phyloP scores from a whole-genome alignment of 2,888 invertebrate species.

The Aporophyla lueneburgensis region DNA sequence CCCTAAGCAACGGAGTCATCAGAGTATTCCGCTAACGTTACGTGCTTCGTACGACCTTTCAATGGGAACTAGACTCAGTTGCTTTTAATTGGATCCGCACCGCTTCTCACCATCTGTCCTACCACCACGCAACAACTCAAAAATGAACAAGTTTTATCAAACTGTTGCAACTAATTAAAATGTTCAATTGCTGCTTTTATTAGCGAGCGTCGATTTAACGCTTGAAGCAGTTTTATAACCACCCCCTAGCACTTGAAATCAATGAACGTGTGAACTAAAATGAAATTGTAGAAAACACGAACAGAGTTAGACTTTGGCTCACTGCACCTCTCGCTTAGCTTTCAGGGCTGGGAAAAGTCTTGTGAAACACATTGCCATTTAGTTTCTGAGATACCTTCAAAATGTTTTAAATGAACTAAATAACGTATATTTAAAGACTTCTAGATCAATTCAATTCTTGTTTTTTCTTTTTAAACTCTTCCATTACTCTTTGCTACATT shows the following conservation, averaged over 20 bases:
- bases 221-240: slow-evolving; percentile 36
- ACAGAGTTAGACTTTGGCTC: slow-evolving; percentile 24
- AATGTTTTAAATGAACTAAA: background rate
- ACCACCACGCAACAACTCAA: slow-evolving; percentile 71
- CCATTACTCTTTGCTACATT: background rate
- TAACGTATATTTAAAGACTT: background rate
- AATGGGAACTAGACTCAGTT: slow-evolving; percentile 75
- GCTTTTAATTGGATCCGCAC: slow-evolving; percentile 82
- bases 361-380: slow-evolving; percentile 15
- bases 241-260: slow-evolving; percentile 44
- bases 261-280: slow-evolving; percentile 49
- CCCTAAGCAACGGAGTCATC: slow-evolving; percentile 63
- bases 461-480: background rate
- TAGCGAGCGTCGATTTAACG: slow-evolving; percentile 41
- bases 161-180: slow-evolving; percentile 77
- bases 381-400: background rate
- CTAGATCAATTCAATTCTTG: too few relatives aligned
- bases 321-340: slow-evolving; percentile 6
- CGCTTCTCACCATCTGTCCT: slow-evolving; percentile 73
- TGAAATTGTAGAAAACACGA: slow-evolving; percentile 43
- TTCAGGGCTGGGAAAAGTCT: slow-evolving; percentile 18
- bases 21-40: slow-evolving; percentile 64
- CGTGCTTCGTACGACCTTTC: slow-evolving; percentile 72
- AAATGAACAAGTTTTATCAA: slow-evolving; percentile 78
- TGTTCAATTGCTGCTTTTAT: slow-evolving; percentile 70